phyloP scores from a whole-genome alignment of 1,140 invertebrate species.

The Drosophila nigrodunni region DNA sequence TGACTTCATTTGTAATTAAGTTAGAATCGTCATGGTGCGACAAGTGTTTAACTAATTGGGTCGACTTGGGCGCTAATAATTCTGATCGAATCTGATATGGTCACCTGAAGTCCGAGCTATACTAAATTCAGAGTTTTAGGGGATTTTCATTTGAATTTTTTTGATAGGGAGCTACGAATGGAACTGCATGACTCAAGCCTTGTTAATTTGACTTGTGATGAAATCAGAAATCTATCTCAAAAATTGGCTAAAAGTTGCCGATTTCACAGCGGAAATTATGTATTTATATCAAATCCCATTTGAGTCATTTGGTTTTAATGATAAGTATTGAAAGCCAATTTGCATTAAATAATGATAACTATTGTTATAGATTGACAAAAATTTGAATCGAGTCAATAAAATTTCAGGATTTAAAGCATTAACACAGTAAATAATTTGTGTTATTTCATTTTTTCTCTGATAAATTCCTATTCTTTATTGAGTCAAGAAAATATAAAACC shows the following conservation, averaged over 20 bases:
- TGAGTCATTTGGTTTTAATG: background rate
- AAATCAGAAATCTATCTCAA: slow-evolving; percentile 3
- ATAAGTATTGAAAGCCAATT: background rate
- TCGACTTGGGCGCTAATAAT: slow-evolving; percentile 24
- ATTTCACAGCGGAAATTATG: background rate
- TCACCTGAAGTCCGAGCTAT: slow-evolving; percentile 50
- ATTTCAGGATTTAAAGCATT: no score
- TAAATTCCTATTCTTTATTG: no score
- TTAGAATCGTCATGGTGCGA: slow-evolving; percentile 4
- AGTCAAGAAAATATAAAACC: no score
- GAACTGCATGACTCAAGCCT: slow-evolving; percentile 17
- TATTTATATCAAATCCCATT: background rate
- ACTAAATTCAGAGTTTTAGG: background rate
- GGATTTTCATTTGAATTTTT: background rate
- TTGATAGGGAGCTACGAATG: background rate
- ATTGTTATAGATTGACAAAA: background rate
- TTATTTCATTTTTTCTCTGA: no score
- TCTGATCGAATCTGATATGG: slow-evolving; percentile 47
- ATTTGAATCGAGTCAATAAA: no score
- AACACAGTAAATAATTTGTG: no score
- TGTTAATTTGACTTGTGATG: slow-evolving; percentile 16
- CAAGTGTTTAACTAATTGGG: slow-evolving; percentile 52
- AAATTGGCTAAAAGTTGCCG: background rate
- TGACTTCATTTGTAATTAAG: slow-evolving; percentile 17
- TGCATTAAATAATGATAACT: background rate